Conservation (phyloP, 1,140 invertebrate genomes). For the Drosophila dunni region DNA sequence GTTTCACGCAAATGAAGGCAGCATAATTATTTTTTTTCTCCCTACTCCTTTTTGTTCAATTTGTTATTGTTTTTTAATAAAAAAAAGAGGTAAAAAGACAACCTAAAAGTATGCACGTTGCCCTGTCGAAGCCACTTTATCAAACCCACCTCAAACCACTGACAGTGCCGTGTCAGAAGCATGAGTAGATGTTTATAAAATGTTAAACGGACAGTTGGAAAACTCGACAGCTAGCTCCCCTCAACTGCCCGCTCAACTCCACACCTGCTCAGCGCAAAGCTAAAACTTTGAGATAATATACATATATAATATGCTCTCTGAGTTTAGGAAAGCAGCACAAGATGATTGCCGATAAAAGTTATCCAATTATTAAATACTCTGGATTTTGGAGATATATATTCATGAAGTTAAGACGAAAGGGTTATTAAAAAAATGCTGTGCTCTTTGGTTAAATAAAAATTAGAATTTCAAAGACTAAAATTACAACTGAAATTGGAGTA, state of each 20-base stretch:
- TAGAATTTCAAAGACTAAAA: too few species aligned
- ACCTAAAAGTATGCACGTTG: background rate
- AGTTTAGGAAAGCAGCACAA: slow-evolving; percentile 5
- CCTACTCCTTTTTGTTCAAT: slow-evolving; percentile 1
- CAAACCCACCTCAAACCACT: slow-evolving; percentile 64
- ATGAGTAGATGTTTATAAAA: slow-evolving; percentile 40
- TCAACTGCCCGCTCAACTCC: background rate
- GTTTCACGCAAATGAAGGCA: slow-evolving; percentile 79
- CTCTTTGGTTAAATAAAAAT: too few species aligned
- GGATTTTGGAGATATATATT: too few species aligned
- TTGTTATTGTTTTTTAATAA: background rate
- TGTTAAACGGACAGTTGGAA: slow-evolving; percentile 46
- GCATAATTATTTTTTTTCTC: slow-evolving; percentile 67
- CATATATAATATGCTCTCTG: slow-evolving; percentile 40
- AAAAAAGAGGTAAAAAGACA: background rate
- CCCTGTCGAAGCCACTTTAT: slow-evolving; percentile 17
- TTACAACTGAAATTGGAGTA: too few species aligned
- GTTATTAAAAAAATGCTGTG: too few species aligned
- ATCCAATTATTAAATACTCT: slow-evolving; percentile 25
- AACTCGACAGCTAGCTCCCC: slow-evolving; percentile 7
- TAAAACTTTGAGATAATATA: slow-evolving; percentile 66
- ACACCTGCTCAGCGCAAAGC: slow-evolving; percentile 4
- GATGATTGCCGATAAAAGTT: slow-evolving; percentile 35
- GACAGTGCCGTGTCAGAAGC: slow-evolving; percentile 50
- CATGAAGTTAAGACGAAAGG: too few species aligned